phyloP scores from a whole-genome alignment of 1,140 invertebrate genomes.

The Druon quercuslanigerum region DNA sequence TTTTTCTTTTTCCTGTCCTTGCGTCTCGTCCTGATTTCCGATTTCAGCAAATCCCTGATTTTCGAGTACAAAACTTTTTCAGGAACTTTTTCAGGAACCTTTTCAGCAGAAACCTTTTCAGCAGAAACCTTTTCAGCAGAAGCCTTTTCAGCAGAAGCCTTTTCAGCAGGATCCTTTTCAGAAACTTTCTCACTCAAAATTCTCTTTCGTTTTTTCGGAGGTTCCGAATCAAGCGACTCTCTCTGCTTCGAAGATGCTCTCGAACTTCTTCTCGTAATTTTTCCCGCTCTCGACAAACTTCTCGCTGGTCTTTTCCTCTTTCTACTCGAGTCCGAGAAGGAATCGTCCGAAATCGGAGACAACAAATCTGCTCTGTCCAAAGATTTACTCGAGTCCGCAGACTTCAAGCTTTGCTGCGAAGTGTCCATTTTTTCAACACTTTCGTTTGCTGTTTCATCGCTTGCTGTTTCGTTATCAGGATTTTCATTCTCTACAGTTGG shows the following conservation, averaged over 20 bases:
- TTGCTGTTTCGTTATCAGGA: slow-evolving; percentile 12
- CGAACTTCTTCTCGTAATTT: not conserved
- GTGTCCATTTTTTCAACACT: too few species aligned
- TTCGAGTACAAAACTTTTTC: not conserved
- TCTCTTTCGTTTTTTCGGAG: not conserved
- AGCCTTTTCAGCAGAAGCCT: too few species aligned
- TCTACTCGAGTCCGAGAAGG: not conserved
- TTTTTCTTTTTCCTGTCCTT: not conserved
- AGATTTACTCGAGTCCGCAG: not conserved
- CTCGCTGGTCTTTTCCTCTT: not conserved
- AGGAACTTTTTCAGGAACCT: too few species aligned
- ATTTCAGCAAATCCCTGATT: slow-evolving; percentile 5
- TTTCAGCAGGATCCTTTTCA: too few species aligned
- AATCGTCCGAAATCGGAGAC: slow-evolving; percentile 18
- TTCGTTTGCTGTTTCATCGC: not conserved
- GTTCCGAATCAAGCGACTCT: not conserved
- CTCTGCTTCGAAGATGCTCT: not conserved
- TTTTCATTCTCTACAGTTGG: slow-evolving; percentile 7
- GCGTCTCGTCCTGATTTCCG: not conserved
- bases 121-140: too few species aligned
- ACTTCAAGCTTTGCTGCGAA: not conserved
- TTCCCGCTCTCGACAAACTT: not conserved
- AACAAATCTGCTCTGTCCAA: not conserved
- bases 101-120: too few species aligned
- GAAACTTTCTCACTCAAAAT: too few species aligned